Evolutionary conservation across 1,140 invertebrate species (phyloP), one percentile per base, ranked within the genome.

Genomic region (Diplogasteroides magnus): DNA sequence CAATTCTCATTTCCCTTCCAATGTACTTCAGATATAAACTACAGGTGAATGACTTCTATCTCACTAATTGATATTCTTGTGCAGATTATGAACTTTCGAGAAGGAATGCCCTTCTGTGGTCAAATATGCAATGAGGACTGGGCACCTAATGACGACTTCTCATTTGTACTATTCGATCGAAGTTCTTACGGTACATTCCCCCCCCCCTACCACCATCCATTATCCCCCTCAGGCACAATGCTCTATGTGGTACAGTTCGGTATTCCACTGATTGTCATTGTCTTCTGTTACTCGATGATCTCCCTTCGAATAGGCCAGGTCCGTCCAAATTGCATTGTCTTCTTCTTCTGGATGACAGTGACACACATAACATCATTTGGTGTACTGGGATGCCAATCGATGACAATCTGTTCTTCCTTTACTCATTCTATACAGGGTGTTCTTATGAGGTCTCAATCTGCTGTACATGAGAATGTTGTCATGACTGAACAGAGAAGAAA

Each of bases 261-360:
- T n/a, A 86, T 97, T 70, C 94, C 94, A 2, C 95, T 97, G 84
- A 86, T 91, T 79, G 89, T 95, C 27, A 97, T 97, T 77, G 89
- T 90, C 0, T 89, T 94, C 76, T 97, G 93, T 85, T 98, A 97
- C 84, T 88, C 90, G 6, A 90, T 90, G 81, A 92, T 98, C 0
- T 94, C 91, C 31, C 84, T 91, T 61, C 91, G 90, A 80, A 84
- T 97, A 57, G 90, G 90, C 78, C 89, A 79, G 62, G 71, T 84
- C 15, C 61, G 74, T 77, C 57, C 25, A 13, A 77, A 15, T 56
- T 15, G 23, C 6, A 61, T 11, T 29, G 15, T 26, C 28, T 67
- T 68, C 58, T 65, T 60, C 3, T 25, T 23, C 25, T 23, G 59
- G 48, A 59, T 6, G 6, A 29, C 48, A 29, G 48, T 29, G 6